A percentile compares a stretch with the other conserved stretches of the same genome.
phyloP scores from a whole-genome alignment of 2,888 invertebrate species.

The Eupithecia inturbata region DNA sequence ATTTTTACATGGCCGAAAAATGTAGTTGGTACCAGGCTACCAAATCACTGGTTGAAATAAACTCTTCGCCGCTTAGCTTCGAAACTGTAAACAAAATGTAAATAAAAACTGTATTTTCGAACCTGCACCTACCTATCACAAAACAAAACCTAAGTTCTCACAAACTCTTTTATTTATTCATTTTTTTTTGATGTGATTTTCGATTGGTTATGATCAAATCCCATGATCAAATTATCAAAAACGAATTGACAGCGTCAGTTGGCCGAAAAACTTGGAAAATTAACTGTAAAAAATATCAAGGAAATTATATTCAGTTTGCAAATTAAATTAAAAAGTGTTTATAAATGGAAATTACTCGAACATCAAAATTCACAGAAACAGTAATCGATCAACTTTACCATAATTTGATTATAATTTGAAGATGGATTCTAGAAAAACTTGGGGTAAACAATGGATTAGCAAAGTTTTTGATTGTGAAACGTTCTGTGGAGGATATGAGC shows the following conservation, averaged over 20 bases:
- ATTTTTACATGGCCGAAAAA: not conserved
- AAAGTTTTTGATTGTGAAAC: slow-evolving; percentile 4
- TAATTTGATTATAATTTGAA: slow-evolving; percentile 63
- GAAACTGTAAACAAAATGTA: not conserved
- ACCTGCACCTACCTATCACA: no score
- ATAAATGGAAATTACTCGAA: slow-evolving; percentile 68
- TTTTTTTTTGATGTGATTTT: not conserved
- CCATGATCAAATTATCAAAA: not conserved
- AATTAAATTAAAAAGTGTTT: slow-evolving; percentile 52
- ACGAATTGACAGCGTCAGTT: not conserved
- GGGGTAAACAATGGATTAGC: slow-evolving; percentile 7
- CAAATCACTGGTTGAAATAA: not conserved
- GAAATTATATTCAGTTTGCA: slow-evolving; percentile 9
- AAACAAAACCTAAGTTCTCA: not conserved
- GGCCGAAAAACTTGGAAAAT: slow-evolving; percentile 8
- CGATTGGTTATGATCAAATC: not conserved
- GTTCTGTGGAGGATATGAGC: not conserved
- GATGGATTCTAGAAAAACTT: slow-evolving; percentile 28
- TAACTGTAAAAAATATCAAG: slow-evolving; percentile 17
- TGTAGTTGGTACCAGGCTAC: not conserved
- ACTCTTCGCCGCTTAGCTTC: not conserved
- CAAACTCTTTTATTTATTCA: not conserved
- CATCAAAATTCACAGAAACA: slow-evolving; percentile 60
- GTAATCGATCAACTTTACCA: slow-evolving; percentile 70
- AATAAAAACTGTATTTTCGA: no score